Evolutionary conservation across 2,113 vertebrate genomes (phyloP), one percentile per base, ranked within the genome.

Genomic region (Carassius auratus): DNA sequence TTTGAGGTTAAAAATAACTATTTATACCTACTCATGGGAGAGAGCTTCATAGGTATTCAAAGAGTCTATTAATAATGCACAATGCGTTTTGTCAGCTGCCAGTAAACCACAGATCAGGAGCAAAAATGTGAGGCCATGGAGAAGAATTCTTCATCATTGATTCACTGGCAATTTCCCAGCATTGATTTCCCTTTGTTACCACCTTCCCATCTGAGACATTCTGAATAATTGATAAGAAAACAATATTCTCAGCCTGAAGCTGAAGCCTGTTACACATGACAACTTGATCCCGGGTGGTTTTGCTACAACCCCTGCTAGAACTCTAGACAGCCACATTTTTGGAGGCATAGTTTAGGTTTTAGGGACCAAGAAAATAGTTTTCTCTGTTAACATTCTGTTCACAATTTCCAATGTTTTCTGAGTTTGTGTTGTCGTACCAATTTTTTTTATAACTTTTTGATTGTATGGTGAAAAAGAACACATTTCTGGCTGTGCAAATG

Each of bases 51-150:
- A 64, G 78, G 76, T 84, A 71, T 81, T 59, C 82, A 71, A 86
- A 80, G 55, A 84, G 50, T 17, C 10, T 81, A 33, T 86, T 77
- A 94, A 93, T 93, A 92, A 93, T 94, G 92, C 76, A 92, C 90
- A 87, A 87, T 74, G 84, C 84, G 84, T 85, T 73, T 57, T 84
- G 85, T 90, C 85, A 91, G 91, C 87, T 84, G 87, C 86, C 88
- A 90, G 88, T 91, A 89, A 88, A 84, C 85, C 86, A 66, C 66
- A 81, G 87, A 91, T 87, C 30, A 86, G 78, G 82, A 69, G 38
- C n/a, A 57, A 81, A 76, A 73, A 83, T 79, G 61, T 84, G 68
- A 55, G 76, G 86, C 59, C 73, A 52, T n/a, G 19, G 45, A 26
- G 17, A 36, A 78, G 62, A 64, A 62, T 81, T 84, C 68, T 17